Base-by-base conservation (phyloP, 2,888 invertebrate species). In the Rosalia funebris region DNA sequence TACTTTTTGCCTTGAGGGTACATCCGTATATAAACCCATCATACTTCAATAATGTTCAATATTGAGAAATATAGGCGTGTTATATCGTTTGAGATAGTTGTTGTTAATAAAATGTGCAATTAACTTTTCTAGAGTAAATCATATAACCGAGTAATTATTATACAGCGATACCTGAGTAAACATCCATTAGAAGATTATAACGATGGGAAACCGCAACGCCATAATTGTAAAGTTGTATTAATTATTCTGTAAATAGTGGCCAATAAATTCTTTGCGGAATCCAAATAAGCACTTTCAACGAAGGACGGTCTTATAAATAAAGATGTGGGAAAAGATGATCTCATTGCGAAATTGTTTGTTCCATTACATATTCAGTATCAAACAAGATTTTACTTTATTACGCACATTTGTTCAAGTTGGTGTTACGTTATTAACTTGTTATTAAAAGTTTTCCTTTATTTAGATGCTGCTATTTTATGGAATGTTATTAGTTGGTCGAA, bases 291-390 rank as follows among this genome's bases (percentile, higher is more conserved):
- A n/a, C 14, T 39, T 50, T 39, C 50, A 15, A 10, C 15, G 39
- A 50, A 37, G 39, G 50, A 10, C 25, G 14, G 14, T n/a, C n/a
- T 5, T 36, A 36, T 39, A 39, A 39, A 50, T 50, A 25, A 50
- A 50, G 39, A 50, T 39, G 12, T 50, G 50, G 25, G 39, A 34
- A 48, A 36, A 48, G 48, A 48, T 48, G 48, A 50, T 50, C 50
- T 50, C 50, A 50, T 50, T 50, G 50, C 14, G 39, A 50, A 50
- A 50, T 39, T 25, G 25, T 25, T 39, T 14, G 20, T 25, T 15
- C 20, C 12, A 5, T 37, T 9, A 17, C 25, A 25, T 3, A 25
- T 25, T 25, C 25, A 12, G 44, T 20, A 20, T 19, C 11, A 25
- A 34, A 11, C 25, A 44, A 11, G 14, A 19, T 12, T 44, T 1